Conservation (phyloP, 2,888 invertebrate species). For the Conistra vaccinii region DNA sequence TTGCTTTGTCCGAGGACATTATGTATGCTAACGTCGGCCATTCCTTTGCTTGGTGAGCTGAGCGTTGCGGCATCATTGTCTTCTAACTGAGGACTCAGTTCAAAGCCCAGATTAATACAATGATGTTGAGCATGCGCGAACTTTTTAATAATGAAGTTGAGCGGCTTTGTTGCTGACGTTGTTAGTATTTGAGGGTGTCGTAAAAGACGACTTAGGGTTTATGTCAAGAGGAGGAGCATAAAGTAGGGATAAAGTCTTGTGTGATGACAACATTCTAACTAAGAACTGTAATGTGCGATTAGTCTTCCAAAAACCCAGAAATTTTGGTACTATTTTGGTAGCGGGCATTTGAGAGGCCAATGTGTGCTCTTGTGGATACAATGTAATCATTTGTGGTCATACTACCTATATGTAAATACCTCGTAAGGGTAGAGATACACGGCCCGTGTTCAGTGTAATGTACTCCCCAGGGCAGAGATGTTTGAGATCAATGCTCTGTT, state of each 20-base stretch:
- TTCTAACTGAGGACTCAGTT: slow-evolving; percentile 47
- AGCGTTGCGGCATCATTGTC: slow-evolving; percentile 64
- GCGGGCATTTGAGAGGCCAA: too few species aligned
- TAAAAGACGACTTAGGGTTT: slow-evolving; percentile 41
- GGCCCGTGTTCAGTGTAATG: slow-evolving; percentile 25
- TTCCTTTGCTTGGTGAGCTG: slow-evolving; percentile 70
- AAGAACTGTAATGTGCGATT: slow-evolving; percentile 5
- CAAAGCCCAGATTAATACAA: slow-evolving; percentile 50
- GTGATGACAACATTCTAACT: slow-evolving; percentile 9
- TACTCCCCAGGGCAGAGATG: slow-evolving; percentile 44
- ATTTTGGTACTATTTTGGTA: background rate
- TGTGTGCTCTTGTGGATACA: background rate
- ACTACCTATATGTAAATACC: slow-evolving; percentile 8
- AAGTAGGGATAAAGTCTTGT: slow-evolving; percentile 19
- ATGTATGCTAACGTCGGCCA: slow-evolving; percentile 81
- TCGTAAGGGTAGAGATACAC: background rate
- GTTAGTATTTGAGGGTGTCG: slow-evolving; percentile 39
- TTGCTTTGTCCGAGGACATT: slow-evolving; percentile 84
- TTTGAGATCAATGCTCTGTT: slow-evolving; percentile 43
- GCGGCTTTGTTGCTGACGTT: slow-evolving; percentile 36
- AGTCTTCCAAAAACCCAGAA: background rate
- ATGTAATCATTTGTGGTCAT: slow-evolving; percentile 15
- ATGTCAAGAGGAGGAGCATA: slow-evolving; percentile 15
- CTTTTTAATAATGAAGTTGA: slow-evolving; percentile 53
- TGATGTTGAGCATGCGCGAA: slow-evolving; percentile 39